phyloP scores from a whole-genome alignment of 2,888 invertebrate species.

The Tuberolachnus salignus region DNA sequence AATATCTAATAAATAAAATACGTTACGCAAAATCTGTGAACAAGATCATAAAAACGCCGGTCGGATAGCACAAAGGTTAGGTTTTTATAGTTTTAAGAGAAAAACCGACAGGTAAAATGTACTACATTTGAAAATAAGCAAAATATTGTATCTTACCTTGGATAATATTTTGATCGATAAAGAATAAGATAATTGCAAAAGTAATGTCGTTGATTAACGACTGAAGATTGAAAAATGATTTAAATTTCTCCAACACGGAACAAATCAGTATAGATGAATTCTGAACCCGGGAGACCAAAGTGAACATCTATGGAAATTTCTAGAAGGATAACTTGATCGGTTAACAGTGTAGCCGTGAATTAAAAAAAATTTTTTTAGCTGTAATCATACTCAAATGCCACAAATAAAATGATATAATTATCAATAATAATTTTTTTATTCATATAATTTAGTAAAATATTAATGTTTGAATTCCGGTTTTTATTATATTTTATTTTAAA shows the following conservation, averaged over 20 bases:
- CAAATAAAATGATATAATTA: not conserved
- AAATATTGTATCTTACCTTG: conserved; percentile 30
- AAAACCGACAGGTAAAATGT: not conserved
- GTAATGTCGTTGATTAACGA: not conserved
- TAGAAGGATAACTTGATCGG: conserved; percentile 25
- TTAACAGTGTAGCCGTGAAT: conserved; percentile 25
- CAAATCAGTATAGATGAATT: not conserved
- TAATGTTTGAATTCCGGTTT: no score
- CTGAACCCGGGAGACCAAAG: conserved; percentile 13
- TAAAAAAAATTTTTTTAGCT: not conserved
- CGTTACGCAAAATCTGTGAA: no score
- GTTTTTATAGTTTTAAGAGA: not conserved
- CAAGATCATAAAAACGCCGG: not conserved
- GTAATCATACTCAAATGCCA: no score
- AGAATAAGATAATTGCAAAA: not conserved
- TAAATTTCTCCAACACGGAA: not conserved
- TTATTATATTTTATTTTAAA: no score
- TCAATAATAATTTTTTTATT: not conserved
- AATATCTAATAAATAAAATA: not conserved
- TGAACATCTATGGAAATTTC: conserved; percentile 41
- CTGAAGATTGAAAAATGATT: not conserved
- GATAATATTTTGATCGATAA: not conserved
- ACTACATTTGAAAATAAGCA: no score
- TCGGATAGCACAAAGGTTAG: conserved; percentile 20
- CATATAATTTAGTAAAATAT: not conserved